A percentile compares a stretch with the other conserved stretches of the same genome.
Conservation (phyloP, 2,113 vertebrate species). For the Alectura lathami region DNA sequence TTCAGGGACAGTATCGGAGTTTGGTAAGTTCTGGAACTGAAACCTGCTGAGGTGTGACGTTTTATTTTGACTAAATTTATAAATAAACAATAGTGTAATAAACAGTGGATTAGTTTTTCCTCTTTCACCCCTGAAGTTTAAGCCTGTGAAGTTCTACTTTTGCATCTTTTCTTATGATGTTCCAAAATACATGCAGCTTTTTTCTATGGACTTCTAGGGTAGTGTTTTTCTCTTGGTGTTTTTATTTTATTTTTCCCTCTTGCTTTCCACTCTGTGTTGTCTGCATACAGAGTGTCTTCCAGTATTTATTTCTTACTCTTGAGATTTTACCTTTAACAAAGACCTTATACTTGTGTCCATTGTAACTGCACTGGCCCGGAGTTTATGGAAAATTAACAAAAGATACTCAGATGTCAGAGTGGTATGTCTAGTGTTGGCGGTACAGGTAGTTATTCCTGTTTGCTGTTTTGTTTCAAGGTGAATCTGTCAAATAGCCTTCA, state of each 20-base stretch:
- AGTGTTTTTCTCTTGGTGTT: not conserved
- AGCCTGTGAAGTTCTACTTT: not conserved
- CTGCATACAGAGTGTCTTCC: not conserved
- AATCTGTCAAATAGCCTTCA: not conserved
- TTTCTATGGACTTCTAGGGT: not conserved
- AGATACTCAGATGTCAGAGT: not conserved
- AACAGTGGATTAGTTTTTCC: not conserved
- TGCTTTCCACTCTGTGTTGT: not conserved
- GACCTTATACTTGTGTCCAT: no score
- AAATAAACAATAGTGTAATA: not conserved
- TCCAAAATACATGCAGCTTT: not conserved
- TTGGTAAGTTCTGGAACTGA: slow-evolving; percentile 82
- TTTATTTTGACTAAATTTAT: rapidly evolving
- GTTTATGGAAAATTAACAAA: not conserved
- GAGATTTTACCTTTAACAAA: no score
- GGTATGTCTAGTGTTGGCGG: not conserved
- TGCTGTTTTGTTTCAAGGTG: not conserved
- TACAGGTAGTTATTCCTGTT: not conserved
- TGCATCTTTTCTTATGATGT: not conserved
- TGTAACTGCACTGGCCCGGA: not conserved
- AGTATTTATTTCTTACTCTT: not conserved
- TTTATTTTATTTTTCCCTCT: not conserved
- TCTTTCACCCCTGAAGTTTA: not conserved
- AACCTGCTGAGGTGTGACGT: not conserved
- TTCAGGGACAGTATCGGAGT: slow-evolving; percentile 96